Evolutionary conservation across 2,113 vertebrate genomes (phyloP), one percentile per base, ranked within the genome.

Genomic region (Poeciliopsis occidentalis): DNA sequence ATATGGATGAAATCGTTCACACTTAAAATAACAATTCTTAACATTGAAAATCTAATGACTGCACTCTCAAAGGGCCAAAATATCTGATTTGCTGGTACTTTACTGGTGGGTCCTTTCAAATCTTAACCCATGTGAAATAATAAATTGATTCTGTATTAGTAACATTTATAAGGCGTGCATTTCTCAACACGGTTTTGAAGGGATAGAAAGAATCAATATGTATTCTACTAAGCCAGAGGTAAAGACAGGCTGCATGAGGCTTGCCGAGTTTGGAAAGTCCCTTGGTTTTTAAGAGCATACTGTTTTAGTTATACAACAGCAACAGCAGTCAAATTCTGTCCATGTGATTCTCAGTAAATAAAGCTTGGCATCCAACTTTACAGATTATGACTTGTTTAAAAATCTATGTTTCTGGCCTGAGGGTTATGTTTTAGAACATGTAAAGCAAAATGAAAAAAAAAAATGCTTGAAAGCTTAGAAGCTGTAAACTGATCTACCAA

Each of bases 211-310:
- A 65, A 39, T 39, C 39, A 54, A 39, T 57, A 27, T 41, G 47
- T 61, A 75, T 60, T 15, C 26, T 69, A 27, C n/a, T 30, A 64
- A 72, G 60, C 30, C n/a, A 41, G 34, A 63, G 65, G 60, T 62
- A 68, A 24, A 80, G 24, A 86, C 82, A 85, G 69, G 77, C 22
- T 66, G 82, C 17, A 27, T 73, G 26, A 88, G 84, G 73, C 71
- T 81, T 70, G 12, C 30, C 31, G 22, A 41, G 60, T 67, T 76
- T 78, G 76, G 72, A 89, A 88, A 88, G 82, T 85, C 84, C 85
- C 76, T 29, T 13, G 47, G n/a, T 57, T 60, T 70, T 62, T 70
- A 71, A 82, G 67, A 85, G 60, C 67, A 54, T 71, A 73, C 34
- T 73, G 67, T 73, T 41, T 60, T 64, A 79, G 65, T 81, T 70